Evolutionary conservation across 2,797 vertebrate genomes (phyloP), one percentile per base, ranked within the genome.

Genomic region (Leuciscus waleckii): DNA sequence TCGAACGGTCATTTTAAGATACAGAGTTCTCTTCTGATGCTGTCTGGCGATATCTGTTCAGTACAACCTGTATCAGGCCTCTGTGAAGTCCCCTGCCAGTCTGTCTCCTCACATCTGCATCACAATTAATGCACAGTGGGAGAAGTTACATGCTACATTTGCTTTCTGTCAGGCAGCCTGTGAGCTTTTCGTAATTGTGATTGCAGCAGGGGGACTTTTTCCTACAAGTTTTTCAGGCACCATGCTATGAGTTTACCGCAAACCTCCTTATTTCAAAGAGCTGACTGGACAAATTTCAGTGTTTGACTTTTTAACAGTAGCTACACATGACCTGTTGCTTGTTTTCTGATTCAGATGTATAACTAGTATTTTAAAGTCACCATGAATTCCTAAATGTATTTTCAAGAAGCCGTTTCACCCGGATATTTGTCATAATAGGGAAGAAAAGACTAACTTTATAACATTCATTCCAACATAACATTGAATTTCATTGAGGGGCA

Each of bases 51-150:
- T 23, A 35, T 75, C 71, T 54, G 70, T 23, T 54, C 9, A 23
- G 75, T 70, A 83, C 75, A 85, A 29, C 43, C 56, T 79, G 39
- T 67, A 37, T 56, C 29, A 54, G 61, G 61, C 61, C 61, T 29
- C 61, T 29, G 11, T 63, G 58, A 63, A 56, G 70, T 58, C 32
- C 8, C 7, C 51, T 46, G 71, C 49, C 39, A 78, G 61, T 61
- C 81, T 83, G 84, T 87, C 84, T 87, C 73, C 80, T 87, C 78
- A 71, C 49, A 84, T 88, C 73, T 88, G 86, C 37, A 80, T 89
- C 69, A 86, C 79, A 81, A 85, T 85, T 86, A 85, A 58, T 49
- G 61, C 51, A 46, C 6, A 1, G 32, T 68, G 32, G 26, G 46
- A 32, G 9, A 67, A 51, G 65, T 54, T 17, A 19, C 54, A 32